Conservation (phyloP, 2,113 vertebrate genomes). For the Panthera leo region DNA sequence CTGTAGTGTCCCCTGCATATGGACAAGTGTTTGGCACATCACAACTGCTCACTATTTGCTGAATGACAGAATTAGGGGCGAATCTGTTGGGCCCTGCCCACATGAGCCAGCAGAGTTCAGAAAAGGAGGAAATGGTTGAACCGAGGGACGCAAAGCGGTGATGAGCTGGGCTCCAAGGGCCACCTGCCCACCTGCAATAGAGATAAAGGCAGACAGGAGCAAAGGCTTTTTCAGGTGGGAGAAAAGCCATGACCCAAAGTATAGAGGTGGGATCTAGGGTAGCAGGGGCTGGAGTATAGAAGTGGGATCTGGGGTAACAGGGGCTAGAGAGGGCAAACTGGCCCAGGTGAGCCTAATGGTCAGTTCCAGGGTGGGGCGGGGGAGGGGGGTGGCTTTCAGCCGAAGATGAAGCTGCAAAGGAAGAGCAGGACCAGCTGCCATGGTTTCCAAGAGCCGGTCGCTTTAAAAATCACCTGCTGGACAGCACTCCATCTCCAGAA, state of each 20-base stretch:
- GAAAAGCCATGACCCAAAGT: neutral
- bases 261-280: neutral
- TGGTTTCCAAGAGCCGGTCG: neutral
- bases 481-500: neutral
- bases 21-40: neutral
- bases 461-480: neutral
- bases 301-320: neutral
- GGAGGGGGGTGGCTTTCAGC: neutral
- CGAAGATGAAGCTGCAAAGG: neutral
- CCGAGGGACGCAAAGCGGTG: rapidly evolving
- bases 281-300: neutral
- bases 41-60: neutral
- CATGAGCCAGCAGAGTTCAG: neutral
- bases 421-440: neutral
- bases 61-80: neutral
- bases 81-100: neutral
- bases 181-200: neutral
- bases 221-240: neutral
- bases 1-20: neutral
- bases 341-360: neutral
- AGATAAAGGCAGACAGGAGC: neutral
- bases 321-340: neutral
- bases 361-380: neutral
- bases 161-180: neutral
- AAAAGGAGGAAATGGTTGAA: neutral